Percentiles rank a stretch among this genome's conserved stretches.
Conservation (phyloP, 2,113 vertebrate species). For the Eulemur rufifrons region DNA sequence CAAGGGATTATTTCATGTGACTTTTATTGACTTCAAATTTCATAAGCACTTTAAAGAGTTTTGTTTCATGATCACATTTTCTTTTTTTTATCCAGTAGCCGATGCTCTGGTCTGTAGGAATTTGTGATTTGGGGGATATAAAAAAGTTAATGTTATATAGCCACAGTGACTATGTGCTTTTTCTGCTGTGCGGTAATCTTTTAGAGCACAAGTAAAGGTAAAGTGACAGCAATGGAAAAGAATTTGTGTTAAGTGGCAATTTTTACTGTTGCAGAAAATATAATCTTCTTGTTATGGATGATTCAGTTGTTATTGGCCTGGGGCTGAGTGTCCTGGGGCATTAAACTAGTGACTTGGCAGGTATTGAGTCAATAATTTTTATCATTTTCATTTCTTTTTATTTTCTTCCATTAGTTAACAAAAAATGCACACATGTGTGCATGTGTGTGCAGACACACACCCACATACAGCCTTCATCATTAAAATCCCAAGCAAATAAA, state of each 20-base stretch:
- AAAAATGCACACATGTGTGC: background rate
- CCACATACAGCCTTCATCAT: background rate
- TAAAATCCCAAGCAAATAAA: background rate
- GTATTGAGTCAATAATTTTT: background rate
- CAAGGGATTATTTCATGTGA: background rate
- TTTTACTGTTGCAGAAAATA: constrained; percentile 14
- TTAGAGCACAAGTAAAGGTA: background rate
- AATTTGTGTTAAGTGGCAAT: background rate
- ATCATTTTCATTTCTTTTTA: background rate
- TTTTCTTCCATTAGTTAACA: background rate
- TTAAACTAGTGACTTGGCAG: background rate
- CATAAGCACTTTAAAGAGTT: background rate
- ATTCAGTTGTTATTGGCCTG: background rate
- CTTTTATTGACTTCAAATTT: constrained; percentile 41
- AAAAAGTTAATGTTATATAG: constrained; percentile 48
- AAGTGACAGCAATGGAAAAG: background rate
- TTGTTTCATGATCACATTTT: constrained; percentile 19
- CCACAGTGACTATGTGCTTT: background rate
- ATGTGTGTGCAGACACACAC: fast-evolving
- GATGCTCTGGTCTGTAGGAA: background rate
- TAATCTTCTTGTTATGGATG: background rate
- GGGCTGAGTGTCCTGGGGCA: background rate
- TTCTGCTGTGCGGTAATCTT: background rate
- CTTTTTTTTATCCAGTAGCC: background rate
- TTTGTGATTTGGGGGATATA: background rate